Percentiles rank a stretch among this genome's conserved stretches.
Evolutionary conservation across 2,113 vertebrate species (phyloP).

Genomic region (Pteropus alecto): DNA sequence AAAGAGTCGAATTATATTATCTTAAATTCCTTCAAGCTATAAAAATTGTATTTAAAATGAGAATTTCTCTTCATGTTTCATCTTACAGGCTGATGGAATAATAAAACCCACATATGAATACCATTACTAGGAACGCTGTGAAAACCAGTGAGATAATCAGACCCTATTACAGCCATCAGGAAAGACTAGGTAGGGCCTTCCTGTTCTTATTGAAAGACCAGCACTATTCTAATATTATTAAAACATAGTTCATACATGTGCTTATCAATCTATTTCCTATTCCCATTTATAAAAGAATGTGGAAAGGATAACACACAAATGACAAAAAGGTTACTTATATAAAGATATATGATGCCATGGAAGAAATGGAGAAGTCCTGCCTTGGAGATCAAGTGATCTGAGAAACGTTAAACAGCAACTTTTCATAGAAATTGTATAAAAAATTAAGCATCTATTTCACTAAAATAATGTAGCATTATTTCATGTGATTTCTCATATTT

Average conservation of each 20-base stretch:
- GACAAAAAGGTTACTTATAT: background rate
- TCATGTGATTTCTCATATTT: background rate
- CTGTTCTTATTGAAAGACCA: background rate
- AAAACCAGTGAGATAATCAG: background rate
- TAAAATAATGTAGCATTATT: background rate
- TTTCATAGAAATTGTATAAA: background rate
- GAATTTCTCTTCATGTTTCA: background rate
- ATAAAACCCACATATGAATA: background rate
- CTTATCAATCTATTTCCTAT: background rate
- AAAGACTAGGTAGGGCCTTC: background rate
- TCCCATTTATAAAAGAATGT: background rate
- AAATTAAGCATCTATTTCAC: background rate
- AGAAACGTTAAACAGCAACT: background rate
- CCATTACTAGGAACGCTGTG: rapidly evolving
- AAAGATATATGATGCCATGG: background rate
- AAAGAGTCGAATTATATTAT: background rate
- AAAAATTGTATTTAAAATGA: background rate
- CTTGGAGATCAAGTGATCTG: background rate
- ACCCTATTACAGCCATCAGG: background rate
- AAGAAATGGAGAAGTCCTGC: background rate
- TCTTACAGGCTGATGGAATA: background rate
- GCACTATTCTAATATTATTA: background rate
- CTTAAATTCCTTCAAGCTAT: background rate
- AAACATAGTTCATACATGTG: background rate
- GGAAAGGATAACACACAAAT: background rate